phyloP scores from a whole-genome alignment of 1,140 invertebrate species.

The Ladona fulva region DNA sequence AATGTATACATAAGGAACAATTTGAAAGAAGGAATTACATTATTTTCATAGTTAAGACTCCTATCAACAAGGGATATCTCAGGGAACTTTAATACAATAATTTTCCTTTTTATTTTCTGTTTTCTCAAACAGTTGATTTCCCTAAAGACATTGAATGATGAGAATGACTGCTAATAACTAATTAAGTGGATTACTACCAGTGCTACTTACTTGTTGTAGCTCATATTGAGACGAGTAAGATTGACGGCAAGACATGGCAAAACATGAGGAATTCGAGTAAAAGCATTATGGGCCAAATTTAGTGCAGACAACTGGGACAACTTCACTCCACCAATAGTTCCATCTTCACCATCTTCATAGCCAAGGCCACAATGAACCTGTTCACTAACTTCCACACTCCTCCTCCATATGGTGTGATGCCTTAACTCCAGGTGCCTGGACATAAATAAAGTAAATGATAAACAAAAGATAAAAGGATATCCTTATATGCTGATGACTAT shows the following conservation, averaged over 20 bases:
- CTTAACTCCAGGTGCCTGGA: slow-evolving; percentile 39
- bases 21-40: too few relatives aligned
- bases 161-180: too few relatives aligned
- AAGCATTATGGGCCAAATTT: slow-evolving; percentile 86
- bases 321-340: slow-evolving; percentile 28
- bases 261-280: slow-evolving; percentile 74
- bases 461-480: too few relatives aligned
- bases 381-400: slow-evolving; percentile 57
- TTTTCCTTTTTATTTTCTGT: not conserved
- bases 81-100: too few relatives aligned
- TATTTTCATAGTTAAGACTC: too few relatives aligned
- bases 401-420: slow-evolving; percentile 64
- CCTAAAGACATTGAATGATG: too few relatives aligned
- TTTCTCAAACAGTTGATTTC: too few relatives aligned
- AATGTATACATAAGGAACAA: too few relatives aligned
- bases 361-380: slow-evolving; percentile 37
- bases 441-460: not conserved
- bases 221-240: slow-evolving; percentile 79
- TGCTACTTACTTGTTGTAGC: slow-evolving; percentile 59
- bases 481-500: too few relatives aligned
- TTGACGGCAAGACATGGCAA: slow-evolving; percentile 80
- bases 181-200: too few relatives aligned
- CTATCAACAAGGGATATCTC: too few relatives aligned
- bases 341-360: slow-evolving; percentile 30
- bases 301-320: slow-evolving; percentile 57